These are phyloP conservation scores for Bovichtus diacanthus DNA, from an alignment of 2,797 vertebrate species.

Conservation along the genomic window DNA sequence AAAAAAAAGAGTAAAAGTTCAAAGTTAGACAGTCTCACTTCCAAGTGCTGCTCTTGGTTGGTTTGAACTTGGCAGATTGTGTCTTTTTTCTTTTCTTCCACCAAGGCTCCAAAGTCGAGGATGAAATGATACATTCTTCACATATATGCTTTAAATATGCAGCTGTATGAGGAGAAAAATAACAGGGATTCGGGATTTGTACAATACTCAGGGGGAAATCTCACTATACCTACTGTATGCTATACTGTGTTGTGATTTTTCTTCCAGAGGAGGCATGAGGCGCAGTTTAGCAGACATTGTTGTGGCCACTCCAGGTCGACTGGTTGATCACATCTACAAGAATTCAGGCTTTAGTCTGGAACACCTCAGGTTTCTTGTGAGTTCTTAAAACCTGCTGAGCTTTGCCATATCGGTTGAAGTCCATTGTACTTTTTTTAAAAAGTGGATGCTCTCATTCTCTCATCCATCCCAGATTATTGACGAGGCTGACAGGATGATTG, in stretches of 20 bases:
- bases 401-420: no score
- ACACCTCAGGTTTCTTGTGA: conserved; percentile 93
- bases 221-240: no score
- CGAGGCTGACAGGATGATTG: conserved; percentile 97
- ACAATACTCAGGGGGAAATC: background rate
- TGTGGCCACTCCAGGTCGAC: conserved; percentile 93
- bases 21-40: no score
- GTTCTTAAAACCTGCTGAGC: conserved; percentile 22
- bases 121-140: background rate
- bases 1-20: no score
- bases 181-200: background rate
- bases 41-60: background rate
- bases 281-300: conserved; percentile 92
- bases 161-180: background rate
- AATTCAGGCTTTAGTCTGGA: conserved; percentile 88
- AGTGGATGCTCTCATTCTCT: background rate
- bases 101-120: background rate
- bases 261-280: conserved; percentile 71
- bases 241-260: background rate
- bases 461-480: conserved; percentile 89
- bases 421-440: background rate
- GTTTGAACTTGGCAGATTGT: background rate
- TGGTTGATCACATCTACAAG: conserved; percentile 95
- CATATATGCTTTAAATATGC: background rate
- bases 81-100: background rate